Base-by-base conservation (phyloP, 2,113 vertebrate genomes). In the Amblyopsis rosae region DNA sequence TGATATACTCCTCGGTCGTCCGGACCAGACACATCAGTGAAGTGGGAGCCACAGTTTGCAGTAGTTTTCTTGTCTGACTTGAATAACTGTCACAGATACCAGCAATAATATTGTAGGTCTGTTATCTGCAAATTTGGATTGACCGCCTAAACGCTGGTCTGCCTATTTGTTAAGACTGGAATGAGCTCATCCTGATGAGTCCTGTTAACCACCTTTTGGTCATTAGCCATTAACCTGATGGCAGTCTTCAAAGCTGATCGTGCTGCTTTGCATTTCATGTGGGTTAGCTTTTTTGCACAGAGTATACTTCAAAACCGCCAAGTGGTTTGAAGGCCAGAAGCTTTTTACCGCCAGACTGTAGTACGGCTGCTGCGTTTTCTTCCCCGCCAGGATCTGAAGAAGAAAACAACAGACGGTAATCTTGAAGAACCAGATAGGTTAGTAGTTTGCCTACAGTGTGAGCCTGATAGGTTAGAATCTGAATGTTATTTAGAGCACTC, bases 341-440 rank as follows among this genome's bases (percentile, higher is more conserved):
- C 59, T 82, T 77, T 65, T 60, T 59, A 65, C 71, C 7, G 8
- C 12, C 11, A n/a, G 59, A 48, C 48, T 76, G 67, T 77, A 73
- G 61, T 74, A 15, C 26, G 1, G 67, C 62, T 67, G 26, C 33
- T 55, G 12, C 62, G 45, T 63, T 83, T 73, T 46, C 15, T 48
- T 59, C 8, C 7, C 68, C 9, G 3, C 70, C 67, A 10, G 32
- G 47, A 35, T 74, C 73, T 70, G 59, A 75, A 79, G 68, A 55
- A 59, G 26, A 26, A 80, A 70, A 79, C 51, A n/a, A 51, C 51
- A 19, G 51, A 32, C 61, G 69, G 76, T 59, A 88, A 90, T 88
- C 82, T 63, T 81, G 85, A 78, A 68, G 72, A 90, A 90, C 87
- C 79, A 82, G 84, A 67, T 11, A 16, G 66, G 60, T 89, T 63